Conservation (phyloP, 1,140 invertebrate genomes). For the Hirudo medicinalis region DNA sequence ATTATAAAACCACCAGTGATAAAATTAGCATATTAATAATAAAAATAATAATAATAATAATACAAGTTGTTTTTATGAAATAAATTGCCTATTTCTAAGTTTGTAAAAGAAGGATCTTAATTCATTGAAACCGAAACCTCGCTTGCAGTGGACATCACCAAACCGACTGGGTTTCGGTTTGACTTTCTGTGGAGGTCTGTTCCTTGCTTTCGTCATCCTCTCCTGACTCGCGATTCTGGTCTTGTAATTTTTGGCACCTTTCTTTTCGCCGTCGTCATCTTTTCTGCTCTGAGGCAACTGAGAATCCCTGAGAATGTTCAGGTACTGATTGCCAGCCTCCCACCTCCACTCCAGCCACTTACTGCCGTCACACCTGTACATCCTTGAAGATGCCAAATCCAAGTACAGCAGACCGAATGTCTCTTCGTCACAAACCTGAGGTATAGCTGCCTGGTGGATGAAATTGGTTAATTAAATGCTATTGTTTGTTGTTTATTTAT, state of each 20-base stretch:
- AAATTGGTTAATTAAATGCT: neutral
- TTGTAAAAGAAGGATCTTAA: too few species aligned
- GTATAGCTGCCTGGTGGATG: neutral
- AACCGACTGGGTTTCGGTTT: too few species aligned
- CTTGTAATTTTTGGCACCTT: neutral
- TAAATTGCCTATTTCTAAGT: too few species aligned
- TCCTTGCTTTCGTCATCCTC: neutral
- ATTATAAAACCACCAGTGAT: too few species aligned
- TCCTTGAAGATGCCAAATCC: constrained; percentile 20
- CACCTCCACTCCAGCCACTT: constrained; percentile 20
- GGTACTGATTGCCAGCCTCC: constrained; percentile 8
- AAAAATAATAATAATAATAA: too few species aligned
- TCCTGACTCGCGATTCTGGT: neutral
- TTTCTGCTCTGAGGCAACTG: neutral
- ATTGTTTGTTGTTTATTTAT: neutral
- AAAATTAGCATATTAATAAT: neutral
- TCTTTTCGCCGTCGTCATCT: neutral
- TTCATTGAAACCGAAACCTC: too few species aligned
- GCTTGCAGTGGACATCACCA: too few species aligned
- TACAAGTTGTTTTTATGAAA: too few species aligned
- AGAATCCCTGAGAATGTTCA: constrained; percentile 11
- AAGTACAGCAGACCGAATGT: constrained; percentile 34
- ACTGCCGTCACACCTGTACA: constrained; percentile 20
- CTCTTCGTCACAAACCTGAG: constrained; percentile 31
- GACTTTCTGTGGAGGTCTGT: neutral